Conservation (phyloP, 2,113 vertebrate genomes). For the Siniperca knerii region DNA sequence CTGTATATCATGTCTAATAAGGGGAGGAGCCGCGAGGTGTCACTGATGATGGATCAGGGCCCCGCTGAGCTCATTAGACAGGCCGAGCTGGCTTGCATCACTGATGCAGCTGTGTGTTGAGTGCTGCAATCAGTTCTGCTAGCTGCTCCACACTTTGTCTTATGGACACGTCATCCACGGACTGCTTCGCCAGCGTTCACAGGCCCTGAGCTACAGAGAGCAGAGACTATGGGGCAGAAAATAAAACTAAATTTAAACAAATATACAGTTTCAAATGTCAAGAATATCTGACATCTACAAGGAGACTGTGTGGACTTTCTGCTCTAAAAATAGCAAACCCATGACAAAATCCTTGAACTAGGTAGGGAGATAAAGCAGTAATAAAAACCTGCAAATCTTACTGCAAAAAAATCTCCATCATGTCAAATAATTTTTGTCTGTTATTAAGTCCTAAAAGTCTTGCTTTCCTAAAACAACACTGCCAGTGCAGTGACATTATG, state of each 20-base stretch:
- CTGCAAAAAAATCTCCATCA: too few species aligned
- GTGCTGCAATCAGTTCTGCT: slow-evolving; percentile 92
- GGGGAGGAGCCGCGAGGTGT: slow-evolving; percentile 84
- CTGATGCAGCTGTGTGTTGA: slow-evolving; percentile 82
- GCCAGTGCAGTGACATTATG: too few species aligned
- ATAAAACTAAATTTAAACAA: not conserved
- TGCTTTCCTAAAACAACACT: too few species aligned
- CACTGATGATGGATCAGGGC: slow-evolving; percentile 94
- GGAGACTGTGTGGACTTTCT: not conserved
- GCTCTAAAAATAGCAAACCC: not conserved
- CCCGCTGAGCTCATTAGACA: slow-evolving; percentile 94
- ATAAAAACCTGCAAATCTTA: not conserved
- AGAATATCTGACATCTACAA: not conserved
- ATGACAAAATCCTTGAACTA: not conserved
- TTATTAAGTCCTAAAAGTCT: too few species aligned
- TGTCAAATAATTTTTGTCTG: too few species aligned
- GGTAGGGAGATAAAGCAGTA: not conserved
- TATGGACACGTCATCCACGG: slow-evolving; percentile 9
- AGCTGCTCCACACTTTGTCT: slow-evolving; percentile 81
- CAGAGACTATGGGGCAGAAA: not conserved
- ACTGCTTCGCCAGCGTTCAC: not conserved
- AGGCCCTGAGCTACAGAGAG: not conserved
- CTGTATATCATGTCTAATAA: slow-evolving; percentile 86
- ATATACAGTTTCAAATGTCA: not conserved
- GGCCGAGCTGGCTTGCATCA: slow-evolving; percentile 88